Evolutionary conservation across 2,888 invertebrate species (phyloP).

Genomic region (Spisula solida): DNA sequence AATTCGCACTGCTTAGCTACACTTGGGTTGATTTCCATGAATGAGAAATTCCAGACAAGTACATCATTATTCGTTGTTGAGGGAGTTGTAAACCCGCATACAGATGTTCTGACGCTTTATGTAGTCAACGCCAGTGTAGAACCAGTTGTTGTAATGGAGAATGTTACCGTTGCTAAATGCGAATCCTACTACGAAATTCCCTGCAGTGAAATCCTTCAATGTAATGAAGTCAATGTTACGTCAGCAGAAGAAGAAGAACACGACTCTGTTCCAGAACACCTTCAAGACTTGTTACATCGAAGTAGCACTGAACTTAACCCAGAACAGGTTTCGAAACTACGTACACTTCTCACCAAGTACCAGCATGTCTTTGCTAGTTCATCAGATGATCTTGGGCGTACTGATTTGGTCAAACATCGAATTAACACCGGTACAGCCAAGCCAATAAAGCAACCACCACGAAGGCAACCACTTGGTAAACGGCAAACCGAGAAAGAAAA

Average conservation of each 20-base stretch:
- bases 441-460: background rate
- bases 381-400: background rate
- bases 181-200: background rate
- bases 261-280: background rate
- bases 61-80: background rate
- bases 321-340: background rate
- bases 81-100: background rate
- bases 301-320: background rate
- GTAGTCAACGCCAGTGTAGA: background rate
- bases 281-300: background rate
- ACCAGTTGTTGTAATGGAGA: background rate
- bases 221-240: background rate
- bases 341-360: background rate
- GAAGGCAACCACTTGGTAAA: slow-evolving; percentile 22
- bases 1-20: slow-evolving; percentile 18
- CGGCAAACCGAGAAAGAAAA: slow-evolving; percentile 40
- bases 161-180: background rate
- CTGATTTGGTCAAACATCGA: background rate
- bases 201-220: too few species aligned
- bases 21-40: too few species aligned
- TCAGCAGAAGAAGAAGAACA: background rate
- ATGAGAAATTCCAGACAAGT: too few species aligned
- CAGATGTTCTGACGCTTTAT: background rate
- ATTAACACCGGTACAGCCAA: background rate
- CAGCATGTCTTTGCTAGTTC: background rate